Conservation (phyloP, 2,797 vertebrate species). For the Balearica regulorum region DNA sequence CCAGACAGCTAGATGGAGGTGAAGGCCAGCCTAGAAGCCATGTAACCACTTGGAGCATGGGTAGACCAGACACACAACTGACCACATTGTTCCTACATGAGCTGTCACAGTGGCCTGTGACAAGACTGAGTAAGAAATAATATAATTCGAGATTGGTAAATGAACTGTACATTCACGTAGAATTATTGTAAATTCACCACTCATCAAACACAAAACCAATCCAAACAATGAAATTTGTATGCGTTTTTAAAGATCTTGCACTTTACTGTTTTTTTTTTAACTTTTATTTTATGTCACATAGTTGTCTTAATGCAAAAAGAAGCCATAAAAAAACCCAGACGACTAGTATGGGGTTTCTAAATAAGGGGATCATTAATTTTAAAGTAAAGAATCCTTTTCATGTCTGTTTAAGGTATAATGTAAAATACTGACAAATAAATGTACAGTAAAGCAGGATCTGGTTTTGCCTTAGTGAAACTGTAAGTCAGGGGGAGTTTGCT, state of each 20-base stretch:
- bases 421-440: slow-evolving; percentile 63
- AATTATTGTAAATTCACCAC: slow-evolving; percentile 28
- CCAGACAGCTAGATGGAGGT: background rate
- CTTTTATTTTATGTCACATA: slow-evolving; percentile 69
- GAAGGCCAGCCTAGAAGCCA: background rate
- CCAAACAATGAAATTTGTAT: slow-evolving; percentile 57
- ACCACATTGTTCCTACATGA: background rate
- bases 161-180: slow-evolving; percentile 39
- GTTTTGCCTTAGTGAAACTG: slow-evolving; percentile 49
- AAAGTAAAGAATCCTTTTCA: slow-evolving; percentile 58
- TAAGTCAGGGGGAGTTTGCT: background rate
- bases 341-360: slow-evolving; percentile 42
- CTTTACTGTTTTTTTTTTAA: slow-evolving; percentile 57
- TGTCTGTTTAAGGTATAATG: slow-evolving; percentile 56
- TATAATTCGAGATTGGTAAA: background rate
- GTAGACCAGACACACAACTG: background rate
- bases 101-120: slow-evolving; percentile 14
- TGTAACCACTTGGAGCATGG: background rate
- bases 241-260: slow-evolving; percentile 68
- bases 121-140: background rate
- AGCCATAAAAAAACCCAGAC: slow-evolving; percentile 57
- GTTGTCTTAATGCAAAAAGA: slow-evolving; percentile 69
- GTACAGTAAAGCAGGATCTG: slow-evolving; percentile 30
- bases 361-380: slow-evolving; percentile 64
- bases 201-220: slow-evolving; percentile 51